Base-by-base conservation (phyloP, 2,113 vertebrate species). In the Leptobrachium leishanense region DNA sequence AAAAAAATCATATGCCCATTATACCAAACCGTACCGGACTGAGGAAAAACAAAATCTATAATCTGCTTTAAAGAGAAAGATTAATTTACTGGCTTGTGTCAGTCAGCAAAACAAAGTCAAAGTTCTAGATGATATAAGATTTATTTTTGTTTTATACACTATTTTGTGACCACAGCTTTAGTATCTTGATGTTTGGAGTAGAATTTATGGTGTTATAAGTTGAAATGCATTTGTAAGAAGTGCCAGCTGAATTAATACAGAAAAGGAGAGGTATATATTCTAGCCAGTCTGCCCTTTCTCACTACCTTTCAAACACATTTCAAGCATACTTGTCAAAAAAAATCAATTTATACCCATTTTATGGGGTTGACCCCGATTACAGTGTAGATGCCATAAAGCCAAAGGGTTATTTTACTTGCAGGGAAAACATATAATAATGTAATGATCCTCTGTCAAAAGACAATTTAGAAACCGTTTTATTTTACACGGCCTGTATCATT, bases 351-450 rank as follows among this genome's bases (percentile, higher is more conserved):
- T 68, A n/a, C 68, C 42, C 54, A 63, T 71, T 79, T 73, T 79
- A 79, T 79, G 72, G 41, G 10, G 53, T 43, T 79, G 77, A 67
- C 77, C 70, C 63, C 44, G 70, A 67, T 67, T 79, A 79, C 50
- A 79, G 41, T 73, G 43, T 42, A 72, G 62, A 43, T 65, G 43
- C 62, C 50, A 73, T 72, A 65, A 72, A 79, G 69, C 59, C 69
- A 55, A 66, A 55, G 62, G 59, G 77, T 68, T 79, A 66, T 73
- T 73, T 79, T 65, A 66, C 62, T 79, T 67, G 46, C 69, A 67
- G 31, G 53, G 70, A 67, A 72, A 71, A 78, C 68, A 72, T 71
- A 65, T 66, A 79, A 72, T 72, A 79, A 72, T 66, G 77, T 63
- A 72, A 79, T 79, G 77, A 72, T 66, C 40, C 69, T 72, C 59